Percentiles rank a stretch among this genome's conserved stretches.
These are phyloP conservation scores for Aphrocallistes beatrix DNA, from an alignment of 37 sponge, comb jelly and placozoan species.

Conservation along the genomic window DNA sequence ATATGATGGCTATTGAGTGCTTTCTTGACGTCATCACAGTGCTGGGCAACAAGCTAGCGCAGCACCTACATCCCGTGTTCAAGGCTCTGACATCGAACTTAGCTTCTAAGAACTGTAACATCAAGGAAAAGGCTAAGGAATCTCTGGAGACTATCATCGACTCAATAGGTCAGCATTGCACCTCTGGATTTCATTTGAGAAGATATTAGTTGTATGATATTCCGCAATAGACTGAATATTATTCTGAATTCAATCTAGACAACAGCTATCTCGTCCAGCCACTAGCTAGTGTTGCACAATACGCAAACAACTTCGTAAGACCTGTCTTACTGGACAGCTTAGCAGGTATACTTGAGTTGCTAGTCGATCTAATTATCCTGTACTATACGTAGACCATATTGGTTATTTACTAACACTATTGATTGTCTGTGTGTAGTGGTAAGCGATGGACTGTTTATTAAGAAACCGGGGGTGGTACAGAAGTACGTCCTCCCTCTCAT, in stretches of 20 bases:
- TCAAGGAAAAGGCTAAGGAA: conserved; percentile 35
- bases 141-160: conserved; percentile 45
- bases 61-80: conserved; percentile 34
- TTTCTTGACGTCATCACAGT: conserved; percentile 53
- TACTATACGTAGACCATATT: background rate
- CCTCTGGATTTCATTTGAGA: background rate
- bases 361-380: background rate
- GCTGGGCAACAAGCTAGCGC: conserved; percentile 38
- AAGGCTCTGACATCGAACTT: conserved; percentile 47
- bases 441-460: conserved; percentile 12
- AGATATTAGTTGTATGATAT: background rate
- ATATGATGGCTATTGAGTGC: conserved; percentile 53
- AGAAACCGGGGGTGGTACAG: conserved; percentile 49
- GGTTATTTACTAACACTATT: background rate
- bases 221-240: background rate
- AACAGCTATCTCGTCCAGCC: conserved; percentile 47
- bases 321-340: conserved; percentile 57
- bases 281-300: conserved; percentile 41
- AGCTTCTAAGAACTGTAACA: conserved; percentile 51
- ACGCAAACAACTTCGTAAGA: conserved; percentile 46
- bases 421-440: conserved; percentile 31
- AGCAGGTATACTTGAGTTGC: conserved; percentile 35
- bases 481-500: conserved; percentile 57
- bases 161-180: conserved; percentile 33
- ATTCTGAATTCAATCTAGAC: no score